These are phyloP conservation scores for Pedionomus torquatus DNA, from an alignment of 2,113 vertebrate species.

Conservation along the genomic window DNA sequence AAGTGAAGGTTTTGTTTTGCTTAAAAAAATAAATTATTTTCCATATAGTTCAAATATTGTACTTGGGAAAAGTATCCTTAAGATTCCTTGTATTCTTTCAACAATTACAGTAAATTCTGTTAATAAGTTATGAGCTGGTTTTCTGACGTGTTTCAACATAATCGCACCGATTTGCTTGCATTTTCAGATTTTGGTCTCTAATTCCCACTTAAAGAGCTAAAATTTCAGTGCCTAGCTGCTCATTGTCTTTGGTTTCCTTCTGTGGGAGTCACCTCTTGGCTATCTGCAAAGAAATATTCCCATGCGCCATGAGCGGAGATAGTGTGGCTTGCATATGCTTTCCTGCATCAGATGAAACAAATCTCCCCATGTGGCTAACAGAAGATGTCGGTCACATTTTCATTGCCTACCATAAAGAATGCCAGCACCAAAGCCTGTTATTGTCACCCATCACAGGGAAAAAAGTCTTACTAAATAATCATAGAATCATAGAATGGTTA, in stretches of 20 bases:
- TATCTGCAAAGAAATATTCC: not conserved
- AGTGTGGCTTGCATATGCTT: not conserved
- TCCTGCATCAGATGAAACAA: not conserved
- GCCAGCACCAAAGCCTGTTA: not conserved
- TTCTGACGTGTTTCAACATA: not conserved
- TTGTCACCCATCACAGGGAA: not conserved
- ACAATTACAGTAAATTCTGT: not conserved
- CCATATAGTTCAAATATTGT: not conserved
- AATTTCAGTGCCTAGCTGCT: not conserved
- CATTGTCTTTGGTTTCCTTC: not conserved
- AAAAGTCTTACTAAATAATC: not conserved
- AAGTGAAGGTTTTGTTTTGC: not conserved
- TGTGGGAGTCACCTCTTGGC: not conserved
- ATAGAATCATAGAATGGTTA: too few species aligned
- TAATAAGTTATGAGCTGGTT: not conserved
- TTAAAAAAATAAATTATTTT: not conserved
- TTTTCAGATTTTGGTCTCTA: not conserved
- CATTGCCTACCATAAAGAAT: not conserved
- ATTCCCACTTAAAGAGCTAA: not conserved
- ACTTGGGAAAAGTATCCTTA: not conserved
- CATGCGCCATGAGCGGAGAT: not conserved
- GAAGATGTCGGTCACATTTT: not conserved
- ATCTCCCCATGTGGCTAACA: not conserved
- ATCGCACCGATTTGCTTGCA: not conserved
- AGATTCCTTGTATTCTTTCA: not conserved